phyloP scores from a whole-genome alignment of 2,888 invertebrate genomes.

The Sphinx pinastri region DNA sequence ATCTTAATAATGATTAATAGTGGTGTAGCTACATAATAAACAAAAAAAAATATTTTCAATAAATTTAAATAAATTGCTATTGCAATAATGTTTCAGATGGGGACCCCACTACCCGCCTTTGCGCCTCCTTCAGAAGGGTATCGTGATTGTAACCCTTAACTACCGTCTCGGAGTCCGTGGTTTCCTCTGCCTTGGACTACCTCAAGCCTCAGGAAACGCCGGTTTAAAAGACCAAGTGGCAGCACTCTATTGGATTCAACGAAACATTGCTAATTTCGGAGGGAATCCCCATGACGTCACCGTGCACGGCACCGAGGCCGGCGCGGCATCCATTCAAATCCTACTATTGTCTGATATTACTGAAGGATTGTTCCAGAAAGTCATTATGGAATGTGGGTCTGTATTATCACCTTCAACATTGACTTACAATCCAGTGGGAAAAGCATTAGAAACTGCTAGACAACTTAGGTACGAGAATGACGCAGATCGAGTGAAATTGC shows the following conservation, averaged over 20 bases:
- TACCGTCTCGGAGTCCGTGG: constrained; percentile 73
- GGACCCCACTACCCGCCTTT: constrained; percentile 60
- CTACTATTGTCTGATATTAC: constrained; percentile 62
- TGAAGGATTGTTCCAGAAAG: constrained; percentile 63
- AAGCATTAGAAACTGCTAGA: constrained; percentile 63
- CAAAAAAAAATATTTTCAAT: background rate
- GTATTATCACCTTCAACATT: constrained; percentile 63
- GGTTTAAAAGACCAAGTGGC: constrained; percentile 76
- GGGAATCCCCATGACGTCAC: constrained; percentile 69
- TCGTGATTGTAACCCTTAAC: constrained; percentile 70
- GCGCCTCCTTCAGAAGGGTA: constrained; percentile 53
- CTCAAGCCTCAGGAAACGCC: constrained; percentile 67
- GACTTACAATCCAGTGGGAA: constrained; percentile 53
- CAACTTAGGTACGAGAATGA: constrained; percentile 70
- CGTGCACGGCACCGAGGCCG: constrained; percentile 68
- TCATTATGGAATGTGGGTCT: constrained; percentile 71
- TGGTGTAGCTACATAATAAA: too few species aligned
- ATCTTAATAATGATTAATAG: too few species aligned
- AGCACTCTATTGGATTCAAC: constrained; percentile 72
- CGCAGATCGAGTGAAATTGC: constrained; percentile 44
- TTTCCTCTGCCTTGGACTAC: constrained; percentile 67
- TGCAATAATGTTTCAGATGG: constrained; percentile 57
- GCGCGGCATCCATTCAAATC: constrained; percentile 65
- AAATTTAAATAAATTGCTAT: background rate
- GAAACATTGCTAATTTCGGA: constrained; percentile 69